phyloP scores from a whole-genome alignment of 2,797 vertebrate genomes.

The Oryzias sinensis region DNA sequence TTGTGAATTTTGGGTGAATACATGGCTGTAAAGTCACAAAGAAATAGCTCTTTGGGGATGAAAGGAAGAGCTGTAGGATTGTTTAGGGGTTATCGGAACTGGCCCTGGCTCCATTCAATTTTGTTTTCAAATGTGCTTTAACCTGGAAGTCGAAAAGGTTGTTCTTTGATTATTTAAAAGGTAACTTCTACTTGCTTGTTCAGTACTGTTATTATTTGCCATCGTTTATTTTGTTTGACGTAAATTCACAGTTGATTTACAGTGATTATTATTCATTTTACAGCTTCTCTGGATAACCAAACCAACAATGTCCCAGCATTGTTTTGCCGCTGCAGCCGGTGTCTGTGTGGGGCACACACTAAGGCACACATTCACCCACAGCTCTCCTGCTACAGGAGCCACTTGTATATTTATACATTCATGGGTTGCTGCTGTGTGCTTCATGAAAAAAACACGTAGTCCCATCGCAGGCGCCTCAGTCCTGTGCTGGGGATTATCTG shows the following conservation, averaged over 20 bases:
- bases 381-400: constrained; percentile 44
- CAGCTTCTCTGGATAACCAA: constrained; percentile 38
- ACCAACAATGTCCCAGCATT: constrained; percentile 40
- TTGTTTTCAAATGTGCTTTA: too few species aligned
- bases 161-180: constrained; percentile 39
- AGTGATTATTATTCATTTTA: constrained; percentile 13
- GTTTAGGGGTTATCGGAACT: too few species aligned
- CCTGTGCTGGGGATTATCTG: constrained; percentile 66
- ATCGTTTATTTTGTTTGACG: constrained; percentile 8
- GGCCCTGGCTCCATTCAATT: too few species aligned
- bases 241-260: constrained; percentile 1
- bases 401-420: constrained; percentile 75
- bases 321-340: constrained; percentile 44
- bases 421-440: constrained; percentile 52
- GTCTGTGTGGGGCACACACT: constrained; percentile 10
- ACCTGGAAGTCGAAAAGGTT: constrained; percentile 15
- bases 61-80: too few species aligned
- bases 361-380: constrained; percentile 13
- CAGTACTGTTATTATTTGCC: not conserved
- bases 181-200: constrained; percentile 7
- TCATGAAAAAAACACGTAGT: constrained; percentile 48
- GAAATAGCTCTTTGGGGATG: too few species aligned
- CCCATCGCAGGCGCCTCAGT: constrained; percentile 52
- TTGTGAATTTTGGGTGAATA: too few species aligned
- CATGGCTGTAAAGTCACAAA: too few species aligned